Evolutionary conservation across 2,888 invertebrate genomes (phyloP), one percentile per base, ranked within the genome.

Genomic region (Epiblema foenella): DNA sequence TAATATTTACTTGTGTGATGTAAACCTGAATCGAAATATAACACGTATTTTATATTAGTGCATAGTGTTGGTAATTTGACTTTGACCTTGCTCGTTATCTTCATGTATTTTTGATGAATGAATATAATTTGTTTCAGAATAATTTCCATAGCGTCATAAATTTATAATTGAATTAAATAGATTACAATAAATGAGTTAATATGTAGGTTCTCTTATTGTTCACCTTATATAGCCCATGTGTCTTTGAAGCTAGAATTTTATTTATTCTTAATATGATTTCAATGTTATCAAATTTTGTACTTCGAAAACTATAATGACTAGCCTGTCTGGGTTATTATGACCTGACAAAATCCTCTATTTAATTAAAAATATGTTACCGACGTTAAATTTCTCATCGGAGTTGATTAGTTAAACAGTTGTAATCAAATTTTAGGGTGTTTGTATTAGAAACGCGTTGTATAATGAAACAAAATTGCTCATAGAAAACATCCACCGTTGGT

Each of bases 401-500:
- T 24, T 3, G 42, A 4, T 42, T 15, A 42, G 42, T 42, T 15
- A 42, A 42, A 15, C 15, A 42, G 15, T 42, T 42, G 5, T 15
- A 42, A 42, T 42, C 4, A 12, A 0, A 39, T 12, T 5, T 5
- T n/a, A n/a, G n/a, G n/a, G n/a, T n/a, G n/a, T n/a, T 42, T 42
- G 5, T 15, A 15, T 4, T 12, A 42, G 5, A 42, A 42, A 42
- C 5, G 5, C 4, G 12, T 5, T 42, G 11, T 42, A 42, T 15
- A 5, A 42, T 1, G 12, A 65, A 51, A n/a, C 12, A 57, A 51
- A 51, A 37, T 56, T 29, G 46, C 24, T 17, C 46, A 39, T 58
- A 72, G 73, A 72, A 70, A 72, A 75, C 60, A 24, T 52, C 24
- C 60, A 56, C 57, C 60, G 64, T 74, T 57, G 75, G 72, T 75